These are phyloP conservation scores for Scaeva pyrastri DNA, from an alignment of 2,888 invertebrate genomes.

Conservation along the genomic window DNA sequence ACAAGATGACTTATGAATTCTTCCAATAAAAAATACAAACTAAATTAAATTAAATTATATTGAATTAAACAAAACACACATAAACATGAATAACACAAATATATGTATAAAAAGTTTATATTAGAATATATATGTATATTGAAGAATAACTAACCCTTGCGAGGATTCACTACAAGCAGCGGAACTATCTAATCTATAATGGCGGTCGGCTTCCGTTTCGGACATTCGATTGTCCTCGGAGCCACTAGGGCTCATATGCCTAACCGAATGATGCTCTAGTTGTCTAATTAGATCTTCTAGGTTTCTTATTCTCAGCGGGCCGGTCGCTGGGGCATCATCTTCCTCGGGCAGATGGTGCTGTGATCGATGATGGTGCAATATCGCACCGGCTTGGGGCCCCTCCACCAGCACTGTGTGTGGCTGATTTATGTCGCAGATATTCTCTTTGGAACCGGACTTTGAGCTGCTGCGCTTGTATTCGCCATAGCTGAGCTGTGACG, in stretches of 20 bases:
- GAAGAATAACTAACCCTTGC: constrained; percentile 86
- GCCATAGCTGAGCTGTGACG: constrained; percentile 85
- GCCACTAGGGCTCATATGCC: constrained; percentile 95
- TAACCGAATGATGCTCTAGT: constrained; percentile 92
- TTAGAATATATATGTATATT: constrained; percentile 17
- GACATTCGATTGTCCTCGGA: constrained; percentile 94
- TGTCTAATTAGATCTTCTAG: constrained; percentile 95
- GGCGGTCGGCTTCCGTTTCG: constrained; percentile 94
- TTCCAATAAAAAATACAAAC: too few relatives aligned
- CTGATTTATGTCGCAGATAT: constrained; percentile 89
- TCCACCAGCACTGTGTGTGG: constrained; percentile 85
- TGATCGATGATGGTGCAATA: constrained; percentile 84
- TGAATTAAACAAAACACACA: constrained; percentile 27
- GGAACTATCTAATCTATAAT: constrained; percentile 92
- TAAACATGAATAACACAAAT: background rate
- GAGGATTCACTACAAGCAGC: constrained; percentile 90
- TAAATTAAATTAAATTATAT: too few relatives aligned
- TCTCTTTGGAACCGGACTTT: constrained; percentile 88
- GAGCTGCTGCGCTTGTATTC: constrained; percentile 87
- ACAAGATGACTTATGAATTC: constrained; percentile 3
- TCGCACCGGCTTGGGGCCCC: constrained; percentile 80
- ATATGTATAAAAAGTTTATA: constrained; percentile 3
- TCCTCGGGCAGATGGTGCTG: constrained; percentile 84
- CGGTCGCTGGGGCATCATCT: constrained; percentile 91
- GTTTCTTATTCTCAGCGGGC: constrained; percentile 95